phyloP scores from a whole-genome alignment of 1,140 invertebrate genomes.

The Penaeus indicus region DNA sequence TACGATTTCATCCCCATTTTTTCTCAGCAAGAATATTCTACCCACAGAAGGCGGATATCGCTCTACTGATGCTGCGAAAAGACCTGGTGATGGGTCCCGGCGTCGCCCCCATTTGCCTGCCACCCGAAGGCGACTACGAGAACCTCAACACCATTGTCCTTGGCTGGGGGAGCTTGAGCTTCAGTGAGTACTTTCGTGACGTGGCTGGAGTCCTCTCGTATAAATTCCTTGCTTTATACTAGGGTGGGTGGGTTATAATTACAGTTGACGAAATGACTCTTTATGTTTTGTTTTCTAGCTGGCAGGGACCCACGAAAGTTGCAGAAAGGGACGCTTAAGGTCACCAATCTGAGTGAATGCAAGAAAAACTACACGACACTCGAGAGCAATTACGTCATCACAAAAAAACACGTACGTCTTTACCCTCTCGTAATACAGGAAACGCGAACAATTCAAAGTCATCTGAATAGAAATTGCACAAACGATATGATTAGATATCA shows the following conservation, averaged over 20 bases:
- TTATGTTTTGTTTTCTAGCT: not conserved
- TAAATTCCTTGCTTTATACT: no score
- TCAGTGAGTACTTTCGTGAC: not conserved
- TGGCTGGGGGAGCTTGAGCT: constrained; percentile 15
- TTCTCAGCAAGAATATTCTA: not conserved
- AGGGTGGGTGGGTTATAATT: no score
- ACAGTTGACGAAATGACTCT: no score
- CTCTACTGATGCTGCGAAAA: not conserved
- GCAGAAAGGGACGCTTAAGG: not conserved
- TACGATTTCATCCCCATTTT: no score
- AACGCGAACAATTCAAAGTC: no score
- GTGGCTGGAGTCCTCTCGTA: not conserved
- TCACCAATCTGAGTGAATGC: not conserved
- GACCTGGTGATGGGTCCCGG: not conserved
- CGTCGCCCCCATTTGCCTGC: constrained; percentile 9
- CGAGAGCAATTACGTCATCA: not conserved
- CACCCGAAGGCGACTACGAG: not conserved
- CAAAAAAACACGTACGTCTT: not conserved
- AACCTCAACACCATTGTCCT: not conserved
- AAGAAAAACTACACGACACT: constrained; percentile 5
- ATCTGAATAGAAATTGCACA: no score
- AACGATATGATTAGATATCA: no score
- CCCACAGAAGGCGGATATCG: not conserved
- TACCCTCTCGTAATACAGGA: not conserved
- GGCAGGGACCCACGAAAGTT: not conserved